phyloP scores from a whole-genome alignment of 2,797 vertebrate genomes.

The Periparus ater region DNA sequence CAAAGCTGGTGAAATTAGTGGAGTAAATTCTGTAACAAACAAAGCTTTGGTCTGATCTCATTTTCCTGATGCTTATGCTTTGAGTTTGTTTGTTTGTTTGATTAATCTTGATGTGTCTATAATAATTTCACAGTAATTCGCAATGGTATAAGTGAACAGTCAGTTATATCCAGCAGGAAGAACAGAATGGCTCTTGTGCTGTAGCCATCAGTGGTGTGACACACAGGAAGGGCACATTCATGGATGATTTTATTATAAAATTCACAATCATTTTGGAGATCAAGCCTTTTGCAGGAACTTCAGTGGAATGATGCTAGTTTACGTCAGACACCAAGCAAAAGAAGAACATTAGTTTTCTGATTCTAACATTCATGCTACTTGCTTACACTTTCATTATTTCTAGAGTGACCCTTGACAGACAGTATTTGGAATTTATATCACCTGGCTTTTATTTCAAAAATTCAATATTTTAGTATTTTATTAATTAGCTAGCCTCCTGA shows the following conservation, averaged over 20 bases:
- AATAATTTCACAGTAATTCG: background rate
- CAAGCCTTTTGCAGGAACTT: background rate
- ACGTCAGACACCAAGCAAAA: background rate
- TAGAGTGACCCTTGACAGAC: background rate
- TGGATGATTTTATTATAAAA: background rate
- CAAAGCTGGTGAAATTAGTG: background rate
- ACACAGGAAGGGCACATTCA: background rate
- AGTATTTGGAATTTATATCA: background rate
- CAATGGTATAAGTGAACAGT: background rate
- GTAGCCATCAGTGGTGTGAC: background rate
- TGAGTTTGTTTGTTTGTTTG: background rate
- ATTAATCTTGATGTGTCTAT: background rate
- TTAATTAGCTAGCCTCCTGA: background rate
- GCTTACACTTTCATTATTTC: background rate
- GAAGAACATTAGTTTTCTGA: constrained; percentile 14
- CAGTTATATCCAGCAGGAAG: background rate
- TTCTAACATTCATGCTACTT: background rate
- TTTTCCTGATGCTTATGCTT: background rate
- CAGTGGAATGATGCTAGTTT: background rate
- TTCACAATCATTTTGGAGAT: background rate
- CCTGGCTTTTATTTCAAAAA: background rate
- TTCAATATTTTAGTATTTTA: background rate
- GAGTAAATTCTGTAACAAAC: background rate
- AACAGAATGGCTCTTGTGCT: background rate
- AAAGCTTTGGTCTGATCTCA: background rate